These are phyloP conservation scores for Epistrophe grossulariae DNA, from an alignment of 2,888 invertebrate genomes.

Conservation along the genomic window DNA sequence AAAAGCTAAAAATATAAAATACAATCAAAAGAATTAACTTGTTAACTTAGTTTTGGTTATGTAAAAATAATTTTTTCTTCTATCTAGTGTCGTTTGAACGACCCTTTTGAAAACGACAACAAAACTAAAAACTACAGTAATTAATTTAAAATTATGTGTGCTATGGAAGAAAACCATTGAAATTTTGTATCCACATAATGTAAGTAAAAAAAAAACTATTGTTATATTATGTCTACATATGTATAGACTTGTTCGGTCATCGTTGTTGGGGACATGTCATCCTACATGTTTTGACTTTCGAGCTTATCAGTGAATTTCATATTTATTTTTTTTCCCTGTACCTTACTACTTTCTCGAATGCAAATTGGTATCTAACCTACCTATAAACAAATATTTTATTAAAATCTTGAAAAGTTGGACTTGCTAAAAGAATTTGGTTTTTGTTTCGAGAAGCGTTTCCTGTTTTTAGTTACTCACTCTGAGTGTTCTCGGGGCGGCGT, in stretches of 20 bases:
- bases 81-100: slow-evolving; percentile 26
- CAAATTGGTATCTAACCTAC: slow-evolving; percentile 22
- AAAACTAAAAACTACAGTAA: slow-evolving; percentile 23
- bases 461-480: slow-evolving; percentile 51
- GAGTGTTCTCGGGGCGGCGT: slow-evolving; percentile 6
- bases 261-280: slow-evolving; percentile 46
- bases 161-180: slow-evolving; percentile 40
- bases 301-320: slow-evolving; percentile 64
- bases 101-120: not conserved
- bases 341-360: slow-evolving; percentile 44
- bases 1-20: not conserved
- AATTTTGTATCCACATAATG: slow-evolving; percentile 32
- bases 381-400: slow-evolving; percentile 28
- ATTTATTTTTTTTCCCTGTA: slow-evolving; percentile 47
- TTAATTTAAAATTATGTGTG: slow-evolving; percentile 57
- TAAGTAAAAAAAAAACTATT: not conserved
- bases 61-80: not conserved
- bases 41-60: slow-evolving; percentile 1
- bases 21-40: not conserved
- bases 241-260: slow-evolving; percentile 33
- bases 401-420: not conserved
- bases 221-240: not conserved
- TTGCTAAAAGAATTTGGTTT: slow-evolving; percentile 18
- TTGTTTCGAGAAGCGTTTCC: slow-evolving; percentile 53
- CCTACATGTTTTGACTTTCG: slow-evolving; percentile 47